Conservation (phyloP, 2,888 invertebrate species). For the Ormyrus pomaceus region DNA sequence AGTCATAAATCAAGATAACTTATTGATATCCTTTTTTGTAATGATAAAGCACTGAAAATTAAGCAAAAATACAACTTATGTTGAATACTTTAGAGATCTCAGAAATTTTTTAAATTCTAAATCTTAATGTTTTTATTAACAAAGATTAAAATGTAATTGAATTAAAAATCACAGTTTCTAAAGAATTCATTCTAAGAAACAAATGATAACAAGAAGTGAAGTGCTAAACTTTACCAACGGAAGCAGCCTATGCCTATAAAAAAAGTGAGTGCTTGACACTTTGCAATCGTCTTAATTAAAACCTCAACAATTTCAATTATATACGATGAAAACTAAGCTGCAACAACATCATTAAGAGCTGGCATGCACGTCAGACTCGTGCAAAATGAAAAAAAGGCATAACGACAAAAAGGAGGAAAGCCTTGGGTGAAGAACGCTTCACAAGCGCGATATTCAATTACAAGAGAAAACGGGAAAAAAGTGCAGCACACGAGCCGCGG, state of each 20-base stretch:
- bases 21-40: too few relatives aligned
- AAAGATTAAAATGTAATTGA: too few relatives aligned
- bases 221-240: neutral
- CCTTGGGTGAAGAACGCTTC: conserved; percentile 8
- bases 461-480: conserved; percentile 30
- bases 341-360: conserved; percentile 17
- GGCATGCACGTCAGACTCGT: conserved; percentile 16
- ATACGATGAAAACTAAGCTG: conserved; percentile 17
- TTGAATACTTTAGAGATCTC: too few relatives aligned
- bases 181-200: too few relatives aligned
- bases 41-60: neutral
- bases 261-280: conserved; percentile 27
- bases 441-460: conserved; percentile 41
- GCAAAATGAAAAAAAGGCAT: conserved; percentile 1
- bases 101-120: too few relatives aligned
- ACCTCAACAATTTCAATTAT: conserved; percentile 18
- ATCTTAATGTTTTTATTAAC: too few relatives aligned
- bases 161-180: too few relatives aligned
- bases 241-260: neutral
- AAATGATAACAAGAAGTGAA: neutral
- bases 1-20: too few relatives aligned
- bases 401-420: neutral
- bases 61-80: neutral
- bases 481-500: conserved; percentile 12
- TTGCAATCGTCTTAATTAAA: conserved; percentile 24